Base-by-base conservation (phyloP, 2,888 invertebrate genomes). In the Microctonus brassicae region DNA sequence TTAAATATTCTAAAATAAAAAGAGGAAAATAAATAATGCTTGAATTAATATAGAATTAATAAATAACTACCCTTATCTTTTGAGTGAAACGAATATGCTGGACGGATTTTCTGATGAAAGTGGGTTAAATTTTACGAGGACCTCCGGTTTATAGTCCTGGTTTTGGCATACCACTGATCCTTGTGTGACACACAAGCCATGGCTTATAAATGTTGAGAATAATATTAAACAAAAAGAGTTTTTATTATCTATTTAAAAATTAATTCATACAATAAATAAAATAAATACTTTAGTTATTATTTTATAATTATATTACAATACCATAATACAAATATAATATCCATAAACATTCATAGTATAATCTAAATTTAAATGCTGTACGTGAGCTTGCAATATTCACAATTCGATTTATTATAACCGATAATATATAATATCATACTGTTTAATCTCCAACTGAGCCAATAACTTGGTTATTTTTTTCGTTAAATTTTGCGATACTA, bases 401-500 rank as follows among this genome's bases (percentile, higher is more conserved):
- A 39, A 55, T 69, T 65, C 47, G 47, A 65, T 69, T 39, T 20
- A 13, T 52, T n/a, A 55, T 22, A 24, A n/a, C 17, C 26, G n/a
- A 24, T 26, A 17, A 20, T 33, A 47, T 47, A 17, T 17, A 47
- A 47, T 47, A 47, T 47, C 6, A 17, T 7, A 47, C 47, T 17
- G 17, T 47, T 47, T 47, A 47, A 47, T 47, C 47, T 47, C 58
- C 53, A 33, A 33, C 33, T 52, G 53, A 33, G 47, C 29, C 13
- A 52, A 11, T 26, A 55, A 36, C 36, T 65, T 13, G 5, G 24
- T 58, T 62, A 62, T 62, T 39, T 62, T 52, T 34, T 17, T n/a
- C n/a, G 61, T 17, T 39, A 52, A 72, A 68, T n/a, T 68, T 66
- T 58, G 64, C 52, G 66, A 63, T 33, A 63, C 34, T 17, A 22